phyloP scores from a whole-genome alignment of 2,797 vertebrate species.

The Ctenopoma multispine region DNA sequence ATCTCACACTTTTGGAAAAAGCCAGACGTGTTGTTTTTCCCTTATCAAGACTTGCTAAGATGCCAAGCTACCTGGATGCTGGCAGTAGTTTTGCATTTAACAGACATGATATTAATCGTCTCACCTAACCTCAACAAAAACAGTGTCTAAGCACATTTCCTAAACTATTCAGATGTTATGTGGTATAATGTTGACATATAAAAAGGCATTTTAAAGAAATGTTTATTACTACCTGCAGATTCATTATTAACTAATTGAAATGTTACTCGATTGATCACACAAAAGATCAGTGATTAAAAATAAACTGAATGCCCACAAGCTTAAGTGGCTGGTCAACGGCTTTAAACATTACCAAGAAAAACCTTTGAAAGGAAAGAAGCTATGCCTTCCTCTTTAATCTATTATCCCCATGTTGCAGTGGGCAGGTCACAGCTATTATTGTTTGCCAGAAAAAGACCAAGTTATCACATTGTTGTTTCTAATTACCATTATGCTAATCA shows the following conservation, averaged over 20 bases:
- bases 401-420: conserved; percentile 3
- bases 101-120: too few species aligned
- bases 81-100: too few species aligned
- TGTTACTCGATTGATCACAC: neutral
- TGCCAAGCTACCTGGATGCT: neutral
- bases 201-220: neutral
- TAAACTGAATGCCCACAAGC: neutral
- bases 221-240: neutral
- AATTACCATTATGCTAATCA: conserved; percentile 65
- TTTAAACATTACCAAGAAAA: neutral
- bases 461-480: conserved; percentile 50
- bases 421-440: conserved; percentile 23
- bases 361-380: neutral
- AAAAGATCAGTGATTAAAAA: neutral
- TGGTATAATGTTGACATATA: neutral
- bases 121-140: too few species aligned
- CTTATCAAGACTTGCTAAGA: neutral
- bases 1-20: neutral
- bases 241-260: neutral
- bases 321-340: neutral
- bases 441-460: conserved; percentile 24
- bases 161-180: too few species aligned
- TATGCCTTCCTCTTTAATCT: conserved; percentile 4
- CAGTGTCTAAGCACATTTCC: too few species aligned
- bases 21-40: too few species aligned